Percentiles rank a stretch among this genome's conserved stretches.
Evolutionary conservation across 2,888 invertebrate genomes (phyloP).

Genomic region (Galeopsomyia nigrocyanea): DNA sequence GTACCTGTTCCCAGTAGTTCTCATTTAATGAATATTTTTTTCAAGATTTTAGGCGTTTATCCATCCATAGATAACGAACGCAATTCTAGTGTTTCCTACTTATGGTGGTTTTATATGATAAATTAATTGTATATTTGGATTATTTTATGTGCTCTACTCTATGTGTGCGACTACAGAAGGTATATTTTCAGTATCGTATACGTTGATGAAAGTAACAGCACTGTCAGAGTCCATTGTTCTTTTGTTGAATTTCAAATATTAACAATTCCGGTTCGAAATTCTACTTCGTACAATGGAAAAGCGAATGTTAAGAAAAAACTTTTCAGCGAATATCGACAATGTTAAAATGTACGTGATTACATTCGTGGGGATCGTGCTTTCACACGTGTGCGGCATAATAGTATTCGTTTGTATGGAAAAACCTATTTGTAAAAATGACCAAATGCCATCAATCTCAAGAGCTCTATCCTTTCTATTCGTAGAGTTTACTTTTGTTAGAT

Average conservation of each 20-base stretch:
- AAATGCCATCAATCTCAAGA: constrained; percentile 8
- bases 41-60: too few species aligned
- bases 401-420: constrained; percentile 18
- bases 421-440: neutral
- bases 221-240: constrained; percentile 10
- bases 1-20: too few species aligned
- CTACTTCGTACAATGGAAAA: neutral
- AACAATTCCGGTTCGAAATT: constrained; percentile 10
- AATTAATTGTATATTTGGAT: constrained; percentile 25
- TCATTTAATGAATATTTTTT: too few species aligned
- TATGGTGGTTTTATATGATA: constrained; percentile 36
- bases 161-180: neutral
- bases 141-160: too few species aligned
- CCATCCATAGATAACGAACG: too few species aligned
- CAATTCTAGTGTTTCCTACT: too few species aligned
- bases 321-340: neutral
- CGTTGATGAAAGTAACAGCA: constrained; percentile 23
- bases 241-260: constrained; percentile 24
- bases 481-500: neutral
- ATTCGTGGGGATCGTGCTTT: neutral
- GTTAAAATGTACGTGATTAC: neutral
- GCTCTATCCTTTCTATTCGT: constrained; percentile 24
- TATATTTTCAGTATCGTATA: constrained; percentile 3
- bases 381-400: neutral
- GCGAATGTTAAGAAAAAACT: neutral